Percentiles rank a stretch among this genome's conserved stretches.
phyloP scores from a whole-genome alignment of 2,113 vertebrate species.

The Trogon surrucura region DNA sequence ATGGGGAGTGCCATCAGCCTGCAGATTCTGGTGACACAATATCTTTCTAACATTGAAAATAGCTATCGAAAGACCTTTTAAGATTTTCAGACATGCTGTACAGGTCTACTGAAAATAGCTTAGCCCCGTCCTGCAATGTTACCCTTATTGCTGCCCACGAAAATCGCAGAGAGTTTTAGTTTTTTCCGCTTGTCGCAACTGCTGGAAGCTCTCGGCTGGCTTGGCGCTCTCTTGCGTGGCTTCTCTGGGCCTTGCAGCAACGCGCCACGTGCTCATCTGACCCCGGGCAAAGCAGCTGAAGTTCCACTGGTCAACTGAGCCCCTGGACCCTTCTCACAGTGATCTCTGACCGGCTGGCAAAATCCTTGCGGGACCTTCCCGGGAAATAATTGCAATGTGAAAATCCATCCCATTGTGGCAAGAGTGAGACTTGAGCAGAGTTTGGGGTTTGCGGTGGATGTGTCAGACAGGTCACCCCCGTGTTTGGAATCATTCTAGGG shows the following conservation, averaged over 20 bases:
- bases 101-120: not conserved
- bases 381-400: not conserved
- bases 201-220: not conserved
- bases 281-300: not conserved
- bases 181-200: not conserved
- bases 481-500: not conserved
- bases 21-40: not conserved
- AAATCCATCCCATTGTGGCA: not conserved
- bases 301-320: not conserved
- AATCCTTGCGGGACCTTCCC: not conserved
- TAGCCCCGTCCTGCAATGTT: accelerated
- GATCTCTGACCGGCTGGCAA: not conserved
- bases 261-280: not conserved
- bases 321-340: not conserved
- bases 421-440: not conserved
- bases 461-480: not conserved
- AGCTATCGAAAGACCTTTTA: not conserved
- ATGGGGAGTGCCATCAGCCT: not conserved
- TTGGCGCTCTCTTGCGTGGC: not conserved
- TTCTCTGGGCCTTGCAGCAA: not conserved
- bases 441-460: not conserved
- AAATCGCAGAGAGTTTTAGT: not conserved
- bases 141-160: not conserved
- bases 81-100: not conserved
- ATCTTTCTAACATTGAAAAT: not conserved